Base-by-base conservation (phyloP, 2,888 invertebrate species). In the Tetranychus truncatus region DNA sequence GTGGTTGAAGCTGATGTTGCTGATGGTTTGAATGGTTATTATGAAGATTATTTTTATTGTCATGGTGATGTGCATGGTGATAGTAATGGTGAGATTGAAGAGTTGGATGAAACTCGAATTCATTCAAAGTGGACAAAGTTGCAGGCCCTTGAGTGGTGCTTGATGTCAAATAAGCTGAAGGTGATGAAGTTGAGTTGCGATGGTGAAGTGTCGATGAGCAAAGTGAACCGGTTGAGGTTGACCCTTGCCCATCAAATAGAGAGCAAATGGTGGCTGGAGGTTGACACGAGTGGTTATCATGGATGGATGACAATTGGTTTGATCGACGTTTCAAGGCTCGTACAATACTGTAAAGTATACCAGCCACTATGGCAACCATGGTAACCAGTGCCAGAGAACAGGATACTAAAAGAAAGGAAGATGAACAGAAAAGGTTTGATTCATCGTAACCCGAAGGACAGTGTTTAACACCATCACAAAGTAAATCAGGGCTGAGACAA, bases 391-490 rank as follows among this genome's bases (percentile, higher is more conserved):
- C 11, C 11, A 69, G 11, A 9, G 9, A 20, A 11, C 18, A 11
- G 5, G 1, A 20, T 11, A 11, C 20, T 6, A 20, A 20, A 1
- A 69, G 69, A 34, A 44, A 8, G 15, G 46, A 72, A 34, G 72
- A 44, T 15, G 44, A 45, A 67, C 79, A 79, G 66, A 78, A 78
- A 45, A 77, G 77, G 9, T 76, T 77, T 6, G 76, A 76, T 45
- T 79, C 79, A 81, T 91, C 91, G 82, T 87, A 89, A 1, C 91
- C 90, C 6, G 90, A 89, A 18, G 90, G 91, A 81, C 91, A 91
- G 81, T 91, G 90, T 1, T 87, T 84, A 69, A 88, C 86, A 0
- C 90, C 90, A 81, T 91, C 91, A 82, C 91, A 91, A 90, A 91
- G 90, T 6, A 91, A 82, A 1, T 88, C 87, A 1, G 89, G 86